Percentiles rank a stretch among this genome's conserved stretches.
Evolutionary conservation across 2,797 vertebrate genomes (phyloP).

Genomic region (Tachyglossus aculeatus): DNA sequence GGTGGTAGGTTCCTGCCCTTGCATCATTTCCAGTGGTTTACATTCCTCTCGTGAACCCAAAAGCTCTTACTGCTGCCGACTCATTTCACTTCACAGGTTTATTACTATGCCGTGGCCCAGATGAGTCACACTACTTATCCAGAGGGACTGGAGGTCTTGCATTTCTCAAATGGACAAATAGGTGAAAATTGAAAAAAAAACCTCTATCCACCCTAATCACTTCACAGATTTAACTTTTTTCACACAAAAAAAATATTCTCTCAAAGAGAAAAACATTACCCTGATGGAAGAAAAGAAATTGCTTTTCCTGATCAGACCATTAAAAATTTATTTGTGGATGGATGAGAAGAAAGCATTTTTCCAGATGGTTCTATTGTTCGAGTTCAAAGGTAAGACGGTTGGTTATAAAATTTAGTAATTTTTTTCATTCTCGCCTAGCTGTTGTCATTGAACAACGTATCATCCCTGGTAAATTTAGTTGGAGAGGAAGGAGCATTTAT

Average conservation of each 20-base stretch:
- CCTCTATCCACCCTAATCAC: too few species aligned
- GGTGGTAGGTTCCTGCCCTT: constrained; percentile 80
- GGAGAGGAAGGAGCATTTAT: too few species aligned
- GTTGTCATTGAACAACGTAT: too few species aligned
- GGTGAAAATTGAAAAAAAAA: constrained; percentile 82
- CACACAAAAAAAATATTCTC: constrained; percentile 12
- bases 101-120: constrained; percentile 89
- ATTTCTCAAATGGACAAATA: constrained; percentile 93
- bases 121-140: constrained; percentile 93
- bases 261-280: constrained; percentile 90
- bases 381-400: constrained; percentile 80
- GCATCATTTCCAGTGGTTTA: background rate
- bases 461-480: too few species aligned
- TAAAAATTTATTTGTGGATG: constrained; percentile 87
- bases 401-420: background rate
- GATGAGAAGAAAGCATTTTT: constrained; percentile 90
- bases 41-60: background rate
- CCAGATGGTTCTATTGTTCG: constrained; percentile 91
- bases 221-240: background rate
- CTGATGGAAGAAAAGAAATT: constrained; percentile 94
- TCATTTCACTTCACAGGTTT: constrained; percentile 80
- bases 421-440: background rate
- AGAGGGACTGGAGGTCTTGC: constrained; percentile 89
- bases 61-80: background rate
- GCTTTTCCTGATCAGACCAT: constrained; percentile 93